Conservation (phyloP, 2,113 vertebrate species). For the Charadrius vociferus region DNA sequence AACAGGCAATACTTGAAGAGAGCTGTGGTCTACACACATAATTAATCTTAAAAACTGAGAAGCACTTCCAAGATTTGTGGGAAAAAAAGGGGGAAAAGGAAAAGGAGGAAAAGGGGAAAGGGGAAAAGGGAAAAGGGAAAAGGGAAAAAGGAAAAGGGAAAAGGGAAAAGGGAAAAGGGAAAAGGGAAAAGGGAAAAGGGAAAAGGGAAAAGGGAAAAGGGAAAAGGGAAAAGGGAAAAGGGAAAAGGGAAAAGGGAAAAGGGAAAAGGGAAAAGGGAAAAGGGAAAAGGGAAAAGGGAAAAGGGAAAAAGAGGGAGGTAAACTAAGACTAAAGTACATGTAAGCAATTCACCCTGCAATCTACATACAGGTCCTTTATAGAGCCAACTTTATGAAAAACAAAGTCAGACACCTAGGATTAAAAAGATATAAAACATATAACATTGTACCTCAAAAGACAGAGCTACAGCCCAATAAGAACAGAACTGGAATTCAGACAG, state of each 20-base stretch:
- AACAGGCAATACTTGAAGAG: background rate
- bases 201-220: fast-evolving
- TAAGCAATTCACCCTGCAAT: background rate
- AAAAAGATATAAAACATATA: background rate
- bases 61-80: background rate
- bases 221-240: too few species aligned
- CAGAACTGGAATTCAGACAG: background rate
- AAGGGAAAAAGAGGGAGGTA: background rate
- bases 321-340: background rate
- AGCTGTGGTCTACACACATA: background rate
- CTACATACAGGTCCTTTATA: background rate
- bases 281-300: fast-evolving
- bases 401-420: background rate
- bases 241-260: too few species aligned
- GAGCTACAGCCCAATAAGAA: background rate
- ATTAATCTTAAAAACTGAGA: background rate
- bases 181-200: too few species aligned
- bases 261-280: fast-evolving
- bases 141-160: too few species aligned
- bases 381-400: background rate
- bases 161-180: fast-evolving
- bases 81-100: too few species aligned
- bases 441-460: background rate
- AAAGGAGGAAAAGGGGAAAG: too few species aligned
- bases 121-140: fast-evolving